Conservation (phyloP, 2,888 invertebrate genomes). For the Epinotia nisella region DNA sequence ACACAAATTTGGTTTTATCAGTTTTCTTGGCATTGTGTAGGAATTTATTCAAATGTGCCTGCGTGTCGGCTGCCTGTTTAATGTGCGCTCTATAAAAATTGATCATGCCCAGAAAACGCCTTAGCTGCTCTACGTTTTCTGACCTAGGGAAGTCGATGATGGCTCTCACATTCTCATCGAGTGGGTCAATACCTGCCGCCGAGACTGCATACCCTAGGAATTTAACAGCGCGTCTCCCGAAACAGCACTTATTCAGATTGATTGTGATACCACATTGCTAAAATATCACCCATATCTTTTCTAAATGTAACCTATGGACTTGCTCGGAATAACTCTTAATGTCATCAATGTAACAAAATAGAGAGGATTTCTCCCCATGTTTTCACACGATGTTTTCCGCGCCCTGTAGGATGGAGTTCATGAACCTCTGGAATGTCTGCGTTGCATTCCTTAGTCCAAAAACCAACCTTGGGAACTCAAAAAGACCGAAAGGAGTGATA, state of each 20-base stretch:
- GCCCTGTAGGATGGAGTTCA: conserved; percentile 2
- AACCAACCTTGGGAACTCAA: not conserved
- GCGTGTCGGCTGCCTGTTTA: not conserved
- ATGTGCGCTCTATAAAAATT: too few species aligned
- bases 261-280: not conserved
- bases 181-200: too few species aligned
- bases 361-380: not conserved
- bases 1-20: too few species aligned
- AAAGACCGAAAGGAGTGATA: not conserved
- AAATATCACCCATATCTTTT: not conserved
- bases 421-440: not conserved
- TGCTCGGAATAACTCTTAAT: not conserved
- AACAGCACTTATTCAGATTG: not conserved
- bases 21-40: too few species aligned
- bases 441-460: not conserved
- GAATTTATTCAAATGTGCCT: too few species aligned
- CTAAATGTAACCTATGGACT: not conserved
- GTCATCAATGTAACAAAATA: conserved; percentile 7
- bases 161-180: too few species aligned
- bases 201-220: not conserved
- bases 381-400: not conserved
- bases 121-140: too few species aligned
- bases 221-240: not conserved
- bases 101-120: too few species aligned
- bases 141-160: too few species aligned